Evolutionary conservation across 1,140 invertebrate species (phyloP).

Genomic region (Holotrichia oblita): DNA sequence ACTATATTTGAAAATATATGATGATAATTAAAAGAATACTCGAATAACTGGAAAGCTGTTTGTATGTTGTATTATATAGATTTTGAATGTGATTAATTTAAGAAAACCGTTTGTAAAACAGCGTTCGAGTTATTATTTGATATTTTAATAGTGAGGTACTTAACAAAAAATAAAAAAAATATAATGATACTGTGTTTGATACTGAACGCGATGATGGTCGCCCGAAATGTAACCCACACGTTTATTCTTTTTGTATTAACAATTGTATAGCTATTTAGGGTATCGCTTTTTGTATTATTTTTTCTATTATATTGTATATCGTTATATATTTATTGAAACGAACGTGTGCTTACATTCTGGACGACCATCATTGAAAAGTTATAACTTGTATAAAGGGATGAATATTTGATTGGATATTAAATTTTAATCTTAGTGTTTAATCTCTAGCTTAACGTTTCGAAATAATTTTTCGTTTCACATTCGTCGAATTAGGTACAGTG

Average conservation of each 20-base stretch:
- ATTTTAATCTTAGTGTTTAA: constrained; percentile 46
- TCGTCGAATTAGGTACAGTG: constrained; percentile 30
- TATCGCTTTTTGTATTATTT: constrained; percentile 56
- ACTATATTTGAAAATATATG: constrained; percentile 32
- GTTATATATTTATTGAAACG: constrained; percentile 50
- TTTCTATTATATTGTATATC: constrained; percentile 55
- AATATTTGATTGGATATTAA: constrained; percentile 44
- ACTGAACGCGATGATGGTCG: constrained; percentile 30
- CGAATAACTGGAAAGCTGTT: constrained; percentile 37
- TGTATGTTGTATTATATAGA: constrained; percentile 30
- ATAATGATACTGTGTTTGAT: constrained; percentile 20
- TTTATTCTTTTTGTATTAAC: constrained; percentile 50
- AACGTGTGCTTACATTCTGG: constrained; percentile 45
- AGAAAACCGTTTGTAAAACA: constrained; percentile 12
- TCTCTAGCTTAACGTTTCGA: constrained; percentile 49
- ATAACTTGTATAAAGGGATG: constrained; percentile 46
- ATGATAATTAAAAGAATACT: constrained; percentile 14
- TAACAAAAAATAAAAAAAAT: constrained; percentile 34
- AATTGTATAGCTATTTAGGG: constrained; percentile 51
- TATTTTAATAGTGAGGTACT: constrained; percentile 37
- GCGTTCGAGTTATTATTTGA: constrained; percentile 6
- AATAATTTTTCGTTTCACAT: constrained; percentile 34
- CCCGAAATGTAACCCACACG: constrained; percentile 43
- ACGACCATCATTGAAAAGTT: constrained; percentile 54
- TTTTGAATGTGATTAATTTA: constrained; percentile 30